phyloP scores from a whole-genome alignment of 2,888 invertebrate species.

The Sericinus montela region DNA sequence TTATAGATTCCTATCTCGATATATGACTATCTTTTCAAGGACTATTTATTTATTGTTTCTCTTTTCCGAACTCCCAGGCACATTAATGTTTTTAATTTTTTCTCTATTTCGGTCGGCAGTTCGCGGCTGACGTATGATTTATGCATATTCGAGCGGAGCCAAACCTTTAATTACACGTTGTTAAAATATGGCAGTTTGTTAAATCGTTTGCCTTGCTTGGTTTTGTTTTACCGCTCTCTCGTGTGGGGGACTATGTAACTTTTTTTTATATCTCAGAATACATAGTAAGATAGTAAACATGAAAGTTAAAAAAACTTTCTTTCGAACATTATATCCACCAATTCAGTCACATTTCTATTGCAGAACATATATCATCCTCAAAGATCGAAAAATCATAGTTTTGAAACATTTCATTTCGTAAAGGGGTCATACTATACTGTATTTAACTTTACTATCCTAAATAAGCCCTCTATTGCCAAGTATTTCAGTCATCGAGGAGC shows the following conservation, averaged over 20 bases:
- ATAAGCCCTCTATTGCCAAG: too few species aligned
- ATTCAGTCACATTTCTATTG: too few species aligned
- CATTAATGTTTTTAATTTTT: slow-evolving; percentile 76
- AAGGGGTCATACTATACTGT: too few species aligned
- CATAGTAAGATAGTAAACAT: too few species aligned
- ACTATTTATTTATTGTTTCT: slow-evolving; percentile 39
- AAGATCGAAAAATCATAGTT: too few species aligned
- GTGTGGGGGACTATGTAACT: slow-evolving; percentile 47
- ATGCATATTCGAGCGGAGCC: slow-evolving; percentile 76
- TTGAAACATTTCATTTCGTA: too few species aligned
- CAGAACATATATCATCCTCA: too few species aligned
- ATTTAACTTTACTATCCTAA: too few species aligned
- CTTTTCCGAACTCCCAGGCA: slow-evolving; percentile 48
- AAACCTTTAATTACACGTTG: slow-evolving; percentile 80
- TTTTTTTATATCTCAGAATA: slow-evolving; percentile 43
- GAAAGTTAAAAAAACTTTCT: too few species aligned
- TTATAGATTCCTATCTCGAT: slow-evolving; percentile 20
- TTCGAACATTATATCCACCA: too few species aligned
- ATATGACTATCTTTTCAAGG: slow-evolving; percentile 21
- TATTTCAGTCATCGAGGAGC: too few species aligned
- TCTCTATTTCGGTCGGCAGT: slow-evolving; percentile 78
- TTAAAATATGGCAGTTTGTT: slow-evolving; percentile 80
- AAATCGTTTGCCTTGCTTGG: slow-evolving; percentile 66
- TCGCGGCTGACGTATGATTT: slow-evolving; percentile 76
- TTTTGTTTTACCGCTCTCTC: slow-evolving; percentile 74